Evolutionary conservation across 1,140 invertebrate genomes (phyloP).

Genomic region (Calycopis cecrops): DNA sequence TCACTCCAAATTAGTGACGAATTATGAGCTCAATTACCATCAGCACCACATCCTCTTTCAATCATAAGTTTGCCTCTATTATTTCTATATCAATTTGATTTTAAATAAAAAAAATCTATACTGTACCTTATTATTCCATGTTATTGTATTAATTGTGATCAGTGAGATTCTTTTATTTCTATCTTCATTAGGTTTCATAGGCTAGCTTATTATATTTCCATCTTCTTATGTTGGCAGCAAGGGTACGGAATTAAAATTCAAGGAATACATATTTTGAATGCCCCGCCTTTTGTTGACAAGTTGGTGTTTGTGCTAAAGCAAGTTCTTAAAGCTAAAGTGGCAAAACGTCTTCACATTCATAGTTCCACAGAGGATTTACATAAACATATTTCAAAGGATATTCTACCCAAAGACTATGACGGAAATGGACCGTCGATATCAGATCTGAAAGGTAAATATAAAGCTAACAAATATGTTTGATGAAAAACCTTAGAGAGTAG

Average conservation of each 20-base stretch:
- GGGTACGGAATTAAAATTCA: slow-evolving; percentile 77
- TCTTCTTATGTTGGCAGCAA: slow-evolving; percentile 70
- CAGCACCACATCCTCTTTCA: no score
- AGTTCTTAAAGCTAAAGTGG: slow-evolving; percentile 70
- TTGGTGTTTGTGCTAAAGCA: slow-evolving; percentile 69
- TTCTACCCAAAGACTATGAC: slow-evolving; percentile 74
- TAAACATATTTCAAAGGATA: slow-evolving; percentile 67
- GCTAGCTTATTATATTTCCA: not conserved
- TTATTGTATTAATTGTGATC: no score
- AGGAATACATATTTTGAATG: slow-evolving; percentile 77
- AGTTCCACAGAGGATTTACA: slow-evolving; percentile 67
- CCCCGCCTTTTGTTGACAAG: slow-evolving; percentile 68
- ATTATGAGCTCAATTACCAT: no score
- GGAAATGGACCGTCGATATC: slow-evolving; percentile 49
- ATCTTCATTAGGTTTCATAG: no score
- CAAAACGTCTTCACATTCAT: slow-evolving; percentile 64
- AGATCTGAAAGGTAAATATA: slow-evolving; percentile 33
- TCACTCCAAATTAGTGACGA: no score
- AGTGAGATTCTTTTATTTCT: no score
- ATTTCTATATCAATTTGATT: no score
- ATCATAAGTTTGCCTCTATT: no score
- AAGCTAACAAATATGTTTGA: no score
- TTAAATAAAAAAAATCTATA: no score
- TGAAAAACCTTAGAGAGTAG: no score
- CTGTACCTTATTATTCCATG: no score